Evolutionary conservation across 2,888 invertebrate genomes (phyloP).

Genomic region (Chorisops tibialis): DNA sequence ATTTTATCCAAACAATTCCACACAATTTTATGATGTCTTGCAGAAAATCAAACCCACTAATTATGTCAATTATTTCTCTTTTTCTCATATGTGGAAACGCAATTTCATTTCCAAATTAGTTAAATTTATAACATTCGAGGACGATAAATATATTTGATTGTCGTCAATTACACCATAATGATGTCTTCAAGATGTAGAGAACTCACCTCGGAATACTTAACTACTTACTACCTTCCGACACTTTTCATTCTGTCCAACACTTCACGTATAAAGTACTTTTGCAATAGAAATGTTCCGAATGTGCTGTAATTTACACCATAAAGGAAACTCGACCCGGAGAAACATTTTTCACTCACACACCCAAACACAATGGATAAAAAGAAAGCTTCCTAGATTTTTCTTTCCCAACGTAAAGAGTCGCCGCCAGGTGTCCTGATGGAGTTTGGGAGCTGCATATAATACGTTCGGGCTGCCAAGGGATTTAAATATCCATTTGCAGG

Average conservation of each 20-base stretch:
- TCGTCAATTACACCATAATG: not conserved
- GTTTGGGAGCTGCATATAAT: not conserved
- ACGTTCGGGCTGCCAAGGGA: conserved; percentile 18
- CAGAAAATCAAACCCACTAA: not conserved
- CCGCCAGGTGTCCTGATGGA: conserved; percentile 7
- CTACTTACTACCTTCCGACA: too few relatives aligned
- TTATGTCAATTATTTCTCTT: not conserved
- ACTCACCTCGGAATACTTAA: too few relatives aligned
- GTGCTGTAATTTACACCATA: too few relatives aligned
- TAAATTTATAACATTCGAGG: not conserved
- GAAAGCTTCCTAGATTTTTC: not conserved
- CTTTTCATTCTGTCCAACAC: too few relatives aligned
- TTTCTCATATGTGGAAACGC: not conserved
- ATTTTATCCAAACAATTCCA: conserved; percentile 12
- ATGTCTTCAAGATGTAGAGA: too few relatives aligned
- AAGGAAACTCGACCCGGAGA: not conserved
- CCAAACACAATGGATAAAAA: not conserved
- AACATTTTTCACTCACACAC: not conserved
- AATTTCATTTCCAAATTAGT: not conserved
- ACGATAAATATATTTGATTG: not conserved
- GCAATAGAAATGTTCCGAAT: too few relatives aligned
- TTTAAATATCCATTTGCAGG: conserved; percentile 26
- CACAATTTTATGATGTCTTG: not conserved
- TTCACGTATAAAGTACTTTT: too few relatives aligned
- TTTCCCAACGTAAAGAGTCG: conserved; percentile 1